Evolutionary conservation across 2,113 vertebrate species (phyloP).

Genomic region (Menura novaehollandiae): DNA sequence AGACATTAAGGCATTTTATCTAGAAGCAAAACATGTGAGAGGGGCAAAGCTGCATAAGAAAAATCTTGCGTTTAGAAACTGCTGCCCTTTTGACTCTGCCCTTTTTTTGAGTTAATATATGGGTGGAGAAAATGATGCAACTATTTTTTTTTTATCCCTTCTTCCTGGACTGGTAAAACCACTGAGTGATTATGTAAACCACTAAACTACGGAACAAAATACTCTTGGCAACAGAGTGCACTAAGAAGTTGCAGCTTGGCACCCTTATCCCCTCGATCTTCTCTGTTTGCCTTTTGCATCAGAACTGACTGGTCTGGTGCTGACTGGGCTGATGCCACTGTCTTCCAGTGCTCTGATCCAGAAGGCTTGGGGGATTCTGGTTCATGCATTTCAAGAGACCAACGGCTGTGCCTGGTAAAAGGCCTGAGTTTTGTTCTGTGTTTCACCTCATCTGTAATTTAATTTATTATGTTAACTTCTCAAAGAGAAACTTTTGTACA

Average conservation of each 20-base stretch:
- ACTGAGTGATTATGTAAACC: constrained; percentile 33
- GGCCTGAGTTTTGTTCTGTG: background rate
- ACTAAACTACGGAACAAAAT: constrained; percentile 21
- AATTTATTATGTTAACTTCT: background rate
- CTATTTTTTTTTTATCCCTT: background rate
- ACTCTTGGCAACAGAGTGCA: background rate
- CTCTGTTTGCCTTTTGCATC: background rate
- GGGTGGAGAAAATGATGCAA: constrained; percentile 30
- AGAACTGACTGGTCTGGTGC: background rate
- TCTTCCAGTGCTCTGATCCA: background rate
- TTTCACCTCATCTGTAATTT: background rate
- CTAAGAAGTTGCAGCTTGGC: background rate
- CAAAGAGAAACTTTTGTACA: background rate
- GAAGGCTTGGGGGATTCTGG: background rate
- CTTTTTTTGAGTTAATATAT: background rate
- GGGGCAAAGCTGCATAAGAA: background rate
- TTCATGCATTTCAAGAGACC: background rate
- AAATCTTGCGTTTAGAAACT: background rate
- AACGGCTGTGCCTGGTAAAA: background rate
- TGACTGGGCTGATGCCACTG: background rate
- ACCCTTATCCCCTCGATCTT: background rate
- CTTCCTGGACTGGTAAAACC: constrained; percentile 43
- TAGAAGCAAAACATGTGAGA: background rate
- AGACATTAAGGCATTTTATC: background rate
- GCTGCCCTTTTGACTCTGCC: constrained; percentile 11